Base-by-base conservation (phyloP, 2,888 invertebrate genomes). In the Drosophila merina region DNA sequence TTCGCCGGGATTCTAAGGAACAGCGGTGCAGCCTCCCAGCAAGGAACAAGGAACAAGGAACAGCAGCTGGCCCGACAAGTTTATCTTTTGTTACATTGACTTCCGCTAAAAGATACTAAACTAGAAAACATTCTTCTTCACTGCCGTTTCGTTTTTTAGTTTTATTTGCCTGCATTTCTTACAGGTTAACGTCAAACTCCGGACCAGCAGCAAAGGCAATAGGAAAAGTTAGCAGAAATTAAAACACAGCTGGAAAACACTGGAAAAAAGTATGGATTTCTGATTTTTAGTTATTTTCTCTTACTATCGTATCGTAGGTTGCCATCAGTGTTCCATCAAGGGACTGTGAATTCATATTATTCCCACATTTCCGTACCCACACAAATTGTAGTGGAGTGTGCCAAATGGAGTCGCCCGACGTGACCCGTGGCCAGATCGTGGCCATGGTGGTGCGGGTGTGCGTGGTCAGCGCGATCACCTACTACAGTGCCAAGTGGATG, bases 401-500 rank as follows among this genome's bases (percentile, higher is more conserved):
- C 4, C 10, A 47, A 64, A 79, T 80, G 86, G 86, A 79, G 3
- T 58, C 55, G 20, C 8, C 57, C 4, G 58, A 68, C 14, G 20
- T 36, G 28, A 25, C 76, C 3, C 58, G 56, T 14, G 57, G 48
- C 28, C 82, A 76, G 40, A 58, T 87, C 28, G 26, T 62, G 4
- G 26, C 48, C 72, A 94, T 96, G 88, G 93, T 96, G 85, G 94
- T 96, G 8, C 93, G 96, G 80, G 50, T 75, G 47, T 75, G 84
- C 10, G 48, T 78, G 1, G 94, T 96, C 54, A 95, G 96, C 25
- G 95, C 96, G 14, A 94, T 97, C 47, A 96, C 97, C 51, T 98
- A 96, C 92, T 95, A 96, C 89, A 95, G 96, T 45, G 95, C 97
- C 88, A 96, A 96, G 93, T 97, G 96, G 96, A 93, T 98, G 71